Percentiles rank a stretch among this genome's conserved stretches.
phyloP scores from a whole-genome alignment of 2,888 invertebrate species.

The Ophioninae sp. region DNA sequence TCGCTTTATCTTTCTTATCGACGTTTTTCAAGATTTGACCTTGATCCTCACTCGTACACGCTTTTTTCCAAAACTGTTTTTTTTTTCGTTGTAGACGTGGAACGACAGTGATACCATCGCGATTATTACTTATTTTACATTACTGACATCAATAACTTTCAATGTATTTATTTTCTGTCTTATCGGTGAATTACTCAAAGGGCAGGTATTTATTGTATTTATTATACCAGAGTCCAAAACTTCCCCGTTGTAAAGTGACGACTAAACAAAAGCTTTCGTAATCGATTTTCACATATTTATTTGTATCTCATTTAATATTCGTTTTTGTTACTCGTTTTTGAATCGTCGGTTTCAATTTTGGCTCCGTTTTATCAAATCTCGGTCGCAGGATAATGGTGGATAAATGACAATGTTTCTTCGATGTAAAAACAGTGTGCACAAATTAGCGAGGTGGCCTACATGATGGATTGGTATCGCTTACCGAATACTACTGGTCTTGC shows the following conservation, averaged over 20 bases:
- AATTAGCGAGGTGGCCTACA: constrained; percentile 50
- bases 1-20: background rate
- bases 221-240: too few relatives aligned
- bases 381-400: too few relatives aligned
- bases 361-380: too few relatives aligned
- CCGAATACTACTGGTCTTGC: constrained; percentile 47
- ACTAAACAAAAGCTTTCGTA: too few relatives aligned
- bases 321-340: too few relatives aligned
- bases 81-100: constrained; percentile 61
- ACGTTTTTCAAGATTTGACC: too few relatives aligned
- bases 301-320: background rate
- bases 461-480: constrained; percentile 61
- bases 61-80: background rate
- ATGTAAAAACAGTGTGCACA: constrained; percentile 43
- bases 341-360: too few relatives aligned
- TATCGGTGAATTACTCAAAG: too few relatives aligned
- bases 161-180: too few relatives aligned
- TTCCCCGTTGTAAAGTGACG: too few relatives aligned
- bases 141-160: constrained; percentile 60
- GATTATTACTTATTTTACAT: constrained; percentile 54
- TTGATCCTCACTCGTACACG: background rate
- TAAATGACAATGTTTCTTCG: background rate
- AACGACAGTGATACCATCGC: constrained; percentile 57
- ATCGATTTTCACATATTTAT: constrained; percentile 63
- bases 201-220: too few relatives aligned